Conservation (phyloP, 2,113 vertebrate genomes). For the Odobenus rosmarus region DNA sequence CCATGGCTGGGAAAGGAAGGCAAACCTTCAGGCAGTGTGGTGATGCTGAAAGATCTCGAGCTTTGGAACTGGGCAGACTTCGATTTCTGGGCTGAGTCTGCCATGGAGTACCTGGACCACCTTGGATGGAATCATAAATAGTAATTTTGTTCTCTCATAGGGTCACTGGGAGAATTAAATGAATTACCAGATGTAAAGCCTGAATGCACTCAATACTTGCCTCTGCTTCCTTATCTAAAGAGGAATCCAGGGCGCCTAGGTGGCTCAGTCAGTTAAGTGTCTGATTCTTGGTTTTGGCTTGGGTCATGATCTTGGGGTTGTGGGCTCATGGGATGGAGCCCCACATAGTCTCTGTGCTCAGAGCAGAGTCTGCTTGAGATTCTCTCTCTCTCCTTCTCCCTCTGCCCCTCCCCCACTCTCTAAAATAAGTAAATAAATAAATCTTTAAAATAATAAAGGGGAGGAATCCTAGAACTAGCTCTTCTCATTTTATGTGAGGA, state of each 20-base stretch:
- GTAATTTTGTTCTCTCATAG: not conserved
- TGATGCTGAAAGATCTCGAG: not conserved
- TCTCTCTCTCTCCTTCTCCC: not conserved
- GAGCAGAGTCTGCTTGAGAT: not conserved
- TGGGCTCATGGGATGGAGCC: not conserved
- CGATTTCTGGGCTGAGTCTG: not conserved
- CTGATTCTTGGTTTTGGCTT: not conserved
- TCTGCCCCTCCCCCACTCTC: not conserved
- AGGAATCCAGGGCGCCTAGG: not conserved
- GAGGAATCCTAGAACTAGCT: not conserved
- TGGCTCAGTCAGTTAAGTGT: not conserved
- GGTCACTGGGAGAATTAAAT: not conserved
- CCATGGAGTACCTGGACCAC: not conserved
- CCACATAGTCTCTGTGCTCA: not conserved
- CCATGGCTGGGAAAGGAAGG: not conserved
- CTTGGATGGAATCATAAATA: not conserved
- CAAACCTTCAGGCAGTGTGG: not conserved
- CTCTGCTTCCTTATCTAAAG: not conserved
- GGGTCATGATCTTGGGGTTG: not conserved
- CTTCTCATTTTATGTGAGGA: not conserved
- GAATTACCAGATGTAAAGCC: not conserved
- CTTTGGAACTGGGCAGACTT: not conserved
- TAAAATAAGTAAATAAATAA: not conserved
- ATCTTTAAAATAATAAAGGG: not conserved
- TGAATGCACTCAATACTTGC: not conserved